Conservation (phyloP, 2,113 vertebrate species). For the Etheostoma cragini region DNA sequence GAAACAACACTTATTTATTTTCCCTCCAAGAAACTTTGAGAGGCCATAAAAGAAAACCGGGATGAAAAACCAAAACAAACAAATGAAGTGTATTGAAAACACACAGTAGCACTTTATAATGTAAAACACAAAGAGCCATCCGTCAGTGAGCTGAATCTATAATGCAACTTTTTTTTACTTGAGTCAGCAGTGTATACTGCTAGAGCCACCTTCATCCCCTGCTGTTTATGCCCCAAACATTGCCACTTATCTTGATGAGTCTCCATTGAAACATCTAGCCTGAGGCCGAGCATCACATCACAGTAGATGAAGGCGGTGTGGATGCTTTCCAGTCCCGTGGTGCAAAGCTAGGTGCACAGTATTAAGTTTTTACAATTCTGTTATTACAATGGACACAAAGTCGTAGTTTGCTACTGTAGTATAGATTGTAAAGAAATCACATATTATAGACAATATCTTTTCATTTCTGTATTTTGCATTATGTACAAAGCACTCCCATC, state of each 20-base stretch:
- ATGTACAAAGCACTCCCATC: background rate
- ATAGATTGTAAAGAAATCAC: background rate
- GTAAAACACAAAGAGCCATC: slow-evolving; percentile 23
- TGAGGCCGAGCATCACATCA: slow-evolving; percentile 33
- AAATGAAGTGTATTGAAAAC: slow-evolving; percentile 36
- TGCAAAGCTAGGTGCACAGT: slow-evolving; percentile 10
- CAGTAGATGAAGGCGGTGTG: slow-evolving; percentile 46
- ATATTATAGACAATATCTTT: background rate
- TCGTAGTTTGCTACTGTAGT: background rate
- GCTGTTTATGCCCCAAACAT: slow-evolving; percentile 35
- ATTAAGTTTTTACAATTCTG: background rate
- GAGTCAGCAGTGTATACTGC: slow-evolving; percentile 27
- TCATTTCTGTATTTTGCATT: background rate
- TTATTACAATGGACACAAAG: background rate
- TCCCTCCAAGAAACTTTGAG: slow-evolving; percentile 38
- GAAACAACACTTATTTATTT: slow-evolving; percentile 24
- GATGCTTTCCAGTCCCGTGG: slow-evolving; percentile 23
- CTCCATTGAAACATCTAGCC: slow-evolving; percentile 31
- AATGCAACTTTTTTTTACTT: slow-evolving; percentile 30
- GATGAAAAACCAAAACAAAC: slow-evolving; percentile 41
- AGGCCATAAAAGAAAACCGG: slow-evolving; percentile 31
- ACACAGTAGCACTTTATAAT: slow-evolving; percentile 35
- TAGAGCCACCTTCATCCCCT: slow-evolving; percentile 7
- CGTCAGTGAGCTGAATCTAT: slow-evolving; percentile 16
- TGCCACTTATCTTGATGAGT: slow-evolving; percentile 48